These are phyloP conservation scores for Zaprionus nigranus DNA, from an alignment of 1,140 invertebrate species.

Conservation along the genomic window DNA sequence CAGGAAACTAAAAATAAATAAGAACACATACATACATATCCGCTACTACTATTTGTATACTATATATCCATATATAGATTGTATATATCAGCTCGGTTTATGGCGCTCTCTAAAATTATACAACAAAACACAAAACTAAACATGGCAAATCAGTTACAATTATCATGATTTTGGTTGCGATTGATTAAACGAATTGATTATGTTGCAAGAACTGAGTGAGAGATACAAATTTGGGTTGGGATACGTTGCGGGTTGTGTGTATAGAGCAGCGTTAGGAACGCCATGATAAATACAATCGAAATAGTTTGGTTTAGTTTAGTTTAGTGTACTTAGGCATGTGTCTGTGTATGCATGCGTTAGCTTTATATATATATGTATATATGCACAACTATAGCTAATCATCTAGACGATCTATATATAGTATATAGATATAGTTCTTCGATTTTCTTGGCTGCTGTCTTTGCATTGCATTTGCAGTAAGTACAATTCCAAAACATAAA, in stretches of 20 bases:
- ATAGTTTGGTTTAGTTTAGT: neutral
- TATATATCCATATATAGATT: slow-evolving; percentile 1
- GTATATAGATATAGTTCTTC: too few relatives aligned
- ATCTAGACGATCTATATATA: slow-evolving; percentile 6
- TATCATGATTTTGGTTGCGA: slow-evolving; percentile 7
- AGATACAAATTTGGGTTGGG: too few relatives aligned
- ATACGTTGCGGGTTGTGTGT: neutral
- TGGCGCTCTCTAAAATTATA: slow-evolving; percentile 36
- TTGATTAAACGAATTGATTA: slow-evolving; percentile 12
- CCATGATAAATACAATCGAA: slow-evolving; percentile 33
- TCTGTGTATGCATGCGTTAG: slow-evolving; percentile 3
- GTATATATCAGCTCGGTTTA: slow-evolving; percentile 14
- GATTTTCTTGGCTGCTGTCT: slow-evolving; percentile 20
- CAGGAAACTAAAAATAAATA: slow-evolving; percentile 13
- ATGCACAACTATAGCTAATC: slow-evolving; percentile 16
- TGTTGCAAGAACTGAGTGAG: neutral
- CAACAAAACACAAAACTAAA: slow-evolving; percentile 33
- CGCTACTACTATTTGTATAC: slow-evolving; percentile 13
- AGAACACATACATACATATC: slow-evolving; percentile 3
- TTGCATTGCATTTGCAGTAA: slow-evolving; percentile 39
- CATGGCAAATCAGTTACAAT: slow-evolving; percentile 50
- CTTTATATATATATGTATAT: slow-evolving; percentile 7
- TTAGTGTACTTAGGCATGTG: slow-evolving; percentile 24
- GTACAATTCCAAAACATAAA: slow-evolving; percentile 52
- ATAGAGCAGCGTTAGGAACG: slow-evolving; percentile 60